Base-by-base conservation (phyloP, 2,113 vertebrate species). In the Coturnix japonica region DNA sequence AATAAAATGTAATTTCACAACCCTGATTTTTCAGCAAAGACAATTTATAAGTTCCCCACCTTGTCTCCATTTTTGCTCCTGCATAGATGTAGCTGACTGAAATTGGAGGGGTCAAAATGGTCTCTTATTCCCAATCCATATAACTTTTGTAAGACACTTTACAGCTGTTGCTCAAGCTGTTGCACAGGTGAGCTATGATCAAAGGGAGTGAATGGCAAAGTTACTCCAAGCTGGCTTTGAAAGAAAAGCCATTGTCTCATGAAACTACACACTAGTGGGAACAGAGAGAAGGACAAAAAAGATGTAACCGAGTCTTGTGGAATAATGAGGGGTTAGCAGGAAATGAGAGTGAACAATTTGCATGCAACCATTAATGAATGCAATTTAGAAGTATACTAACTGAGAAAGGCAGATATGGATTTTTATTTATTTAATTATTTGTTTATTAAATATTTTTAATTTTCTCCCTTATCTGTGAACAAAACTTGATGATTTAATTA, bases 151-250 rank as follows among this genome's bases (percentile, higher is more conserved):
- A 74, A 76, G 26, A 18, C 81, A 69, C 35, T 85, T 93, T 79
- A 69, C 94, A 95, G 87, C 89, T 96, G 91, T 59, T 91, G 21
- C 54, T 79, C 87, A 89, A 91, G 89, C 89, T 93, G 93, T 70
- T 93, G 71, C 57, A 69, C 78, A 93, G 91, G 81, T 94, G 78
- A 94, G 22, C 74, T 81, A 11, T 73, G 94, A 95, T 94, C 91
- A 95, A 96, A 95, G 71, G 53, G 9, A 78, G 30, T 11, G 90
- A 92, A 89, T 37, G 41, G 14, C 71, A 84, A 6, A 21, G 49
- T 37, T 87, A 37, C 21, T 93, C 44, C 54, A 91, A 84, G 57
- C 10, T 41, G 33, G 12, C 37, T 89, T 81, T 92, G 84, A 94
- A 93, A 89, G 66, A 73, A 92, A 93, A 91, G 14, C 8, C 63